A percentile compares a stretch with the other conserved stretches of the same genome.
These are phyloP conservation scores for Sialis lutaria DNA, from an alignment of 2,888 invertebrate genomes.

Conservation along the genomic window DNA sequence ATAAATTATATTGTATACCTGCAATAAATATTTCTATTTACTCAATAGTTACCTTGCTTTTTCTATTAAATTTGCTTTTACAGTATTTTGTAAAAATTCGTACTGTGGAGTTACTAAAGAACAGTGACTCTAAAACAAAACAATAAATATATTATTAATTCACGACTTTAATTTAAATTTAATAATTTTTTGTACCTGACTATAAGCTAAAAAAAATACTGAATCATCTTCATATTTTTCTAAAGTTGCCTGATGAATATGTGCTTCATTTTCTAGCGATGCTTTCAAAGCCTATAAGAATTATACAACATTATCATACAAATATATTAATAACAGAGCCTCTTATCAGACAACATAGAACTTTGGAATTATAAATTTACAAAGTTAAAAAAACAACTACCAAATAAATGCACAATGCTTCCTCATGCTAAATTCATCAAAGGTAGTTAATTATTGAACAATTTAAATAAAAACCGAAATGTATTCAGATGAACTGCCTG, in stretches of 20 bases:
- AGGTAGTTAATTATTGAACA: no score
- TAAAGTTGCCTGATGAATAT: slow-evolving; percentile 28
- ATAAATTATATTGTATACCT: no score
- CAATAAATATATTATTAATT: slow-evolving; percentile 4
- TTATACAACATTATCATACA: slow-evolving; percentile 16
- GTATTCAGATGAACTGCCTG: no score
- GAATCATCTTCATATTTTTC: slow-evolving; percentile 29
- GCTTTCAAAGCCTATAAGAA: slow-evolving; percentile 15
- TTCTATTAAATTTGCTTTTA: slow-evolving; percentile 22
- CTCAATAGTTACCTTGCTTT: slow-evolving; percentile 21
- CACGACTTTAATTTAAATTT: neutral
- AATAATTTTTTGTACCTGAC: slow-evolving; percentile 25
- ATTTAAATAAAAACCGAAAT: no score
- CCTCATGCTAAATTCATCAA: no score
- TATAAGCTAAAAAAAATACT: slow-evolving; percentile 34
- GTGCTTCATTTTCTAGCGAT: slow-evolving; percentile 14
- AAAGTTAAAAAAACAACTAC: no score
- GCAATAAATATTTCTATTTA: no score
- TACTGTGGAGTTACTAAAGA: slow-evolving; percentile 21
- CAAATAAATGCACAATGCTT: no score
- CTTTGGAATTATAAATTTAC: no score
- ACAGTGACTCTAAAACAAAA: slow-evolving; percentile 22
- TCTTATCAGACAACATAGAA: no score
- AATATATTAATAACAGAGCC: slow-evolving; percentile 21
- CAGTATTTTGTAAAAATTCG: slow-evolving; percentile 22